These are phyloP conservation scores for Crotophaga sulcirostris DNA, from an alignment of 2,113 vertebrate genomes.

Conservation along the genomic window DNA sequence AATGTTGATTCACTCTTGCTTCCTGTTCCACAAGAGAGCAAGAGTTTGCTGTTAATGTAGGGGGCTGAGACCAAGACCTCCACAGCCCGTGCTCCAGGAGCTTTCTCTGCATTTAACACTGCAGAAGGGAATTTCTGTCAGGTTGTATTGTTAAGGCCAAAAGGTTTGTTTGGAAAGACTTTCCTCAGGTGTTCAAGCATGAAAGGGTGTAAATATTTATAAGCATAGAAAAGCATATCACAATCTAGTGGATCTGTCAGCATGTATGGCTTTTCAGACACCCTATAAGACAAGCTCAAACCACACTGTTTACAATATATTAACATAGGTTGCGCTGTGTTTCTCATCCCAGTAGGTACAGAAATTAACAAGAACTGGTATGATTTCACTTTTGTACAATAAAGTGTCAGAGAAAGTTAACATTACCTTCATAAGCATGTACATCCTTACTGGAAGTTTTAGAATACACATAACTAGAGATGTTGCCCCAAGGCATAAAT, in stretches of 20 bases:
- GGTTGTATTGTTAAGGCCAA: not conserved
- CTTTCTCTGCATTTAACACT: not conserved
- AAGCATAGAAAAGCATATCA: not conserved
- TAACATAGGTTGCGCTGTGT: not conserved
- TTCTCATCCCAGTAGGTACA: not conserved
- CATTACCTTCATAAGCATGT: not conserved
- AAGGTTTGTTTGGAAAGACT: not conserved
- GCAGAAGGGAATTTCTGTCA: not conserved
- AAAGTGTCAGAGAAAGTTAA: not conserved
- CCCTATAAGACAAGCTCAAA: not conserved
- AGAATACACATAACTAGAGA: not conserved
- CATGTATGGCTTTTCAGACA: not conserved
- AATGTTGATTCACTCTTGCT: not conserved
- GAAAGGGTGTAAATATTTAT: not conserved
- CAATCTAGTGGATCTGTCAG: not conserved
- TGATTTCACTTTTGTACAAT: not conserved
- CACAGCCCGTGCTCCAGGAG: fast-evolving
- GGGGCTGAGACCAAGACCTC: not conserved
- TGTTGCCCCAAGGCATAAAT: not conserved
- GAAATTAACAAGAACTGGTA: not conserved
- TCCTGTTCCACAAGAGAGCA: not conserved
- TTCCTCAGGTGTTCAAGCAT: not conserved
- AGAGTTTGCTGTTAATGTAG: not conserved
- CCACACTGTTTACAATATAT: not conserved
- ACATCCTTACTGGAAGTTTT: not conserved